Conservation (phyloP, 2,888 invertebrate genomes). For the Stenotaenia linearis region DNA sequence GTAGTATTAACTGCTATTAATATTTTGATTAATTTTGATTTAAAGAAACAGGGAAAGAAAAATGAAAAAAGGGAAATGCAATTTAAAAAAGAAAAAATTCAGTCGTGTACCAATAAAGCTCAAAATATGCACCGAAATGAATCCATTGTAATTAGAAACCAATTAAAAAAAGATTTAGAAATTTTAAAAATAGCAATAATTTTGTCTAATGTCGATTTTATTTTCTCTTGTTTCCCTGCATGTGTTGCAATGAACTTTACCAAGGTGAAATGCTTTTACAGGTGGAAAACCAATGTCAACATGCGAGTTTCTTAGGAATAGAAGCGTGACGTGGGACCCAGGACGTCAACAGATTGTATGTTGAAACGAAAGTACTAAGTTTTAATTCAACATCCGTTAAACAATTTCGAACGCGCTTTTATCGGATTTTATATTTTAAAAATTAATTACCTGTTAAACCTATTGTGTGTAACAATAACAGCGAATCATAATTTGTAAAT, state of each 20-base stretch:
- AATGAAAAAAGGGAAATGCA: background rate
- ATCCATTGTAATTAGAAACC: background rate
- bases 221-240: background rate
- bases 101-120: background rate
- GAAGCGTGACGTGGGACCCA: background rate
- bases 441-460: no score
- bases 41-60: background rate
- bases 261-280: background rate
- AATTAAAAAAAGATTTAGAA: background rate
- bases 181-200: background rate
- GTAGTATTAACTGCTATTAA: background rate
- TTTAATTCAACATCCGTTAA: no score
- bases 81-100: background rate
- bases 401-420: no score
- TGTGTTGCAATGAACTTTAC: background rate
- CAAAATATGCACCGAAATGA: background rate
- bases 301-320: background rate
- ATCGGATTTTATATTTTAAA: no score
- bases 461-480: no score
- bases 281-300: background rate
- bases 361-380: background rate
- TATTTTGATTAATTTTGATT: background rate
- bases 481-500: no score
- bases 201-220: background rate
- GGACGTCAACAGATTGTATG: background rate